Base-by-base conservation (phyloP, 2,888 invertebrate genomes). In the Tenodera sinensis region DNA sequence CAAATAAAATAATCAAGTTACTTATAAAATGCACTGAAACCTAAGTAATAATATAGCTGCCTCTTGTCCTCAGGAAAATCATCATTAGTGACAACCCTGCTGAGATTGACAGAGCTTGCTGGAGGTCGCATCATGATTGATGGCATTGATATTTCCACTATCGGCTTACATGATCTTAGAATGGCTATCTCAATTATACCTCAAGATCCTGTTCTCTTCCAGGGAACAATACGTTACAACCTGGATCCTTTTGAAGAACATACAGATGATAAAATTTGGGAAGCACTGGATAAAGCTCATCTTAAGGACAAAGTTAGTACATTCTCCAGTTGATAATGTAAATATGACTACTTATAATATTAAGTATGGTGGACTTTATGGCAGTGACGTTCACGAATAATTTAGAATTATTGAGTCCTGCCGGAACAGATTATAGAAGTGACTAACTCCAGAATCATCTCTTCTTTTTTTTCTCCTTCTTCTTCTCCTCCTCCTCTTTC, bases 201-300 rank as follows among this genome's bases (percentile, higher is more conserved):
- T 0, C 93, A 93, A 90, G 92, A 93, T 88, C 92, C 93, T 84
- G 92, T 92, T 34, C 91, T 92, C 25, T 93, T 93, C 90, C 91
- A 92, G 90, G 93, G 92, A 83, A 92, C 92, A 27, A 90, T 90
- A 28, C 85, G 93, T 81, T 92, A 92, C 89, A 93, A 93, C 90
- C 89, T 93, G 83, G 93, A 93, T 90, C 93, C 93, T 4, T 92
- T 92, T 90, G 91, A 91, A 42, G 91, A 91, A 54, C 90, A 92
- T 87, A 89, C 88, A 3, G 92, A 93, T 88, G 91, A 91, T 34
- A 91, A 91, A 30, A 90, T 93, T 14, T 92, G 92, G 92, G 90
- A 90, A 47, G 92, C 92, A n/a, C 90, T 92, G n/a, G 92, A 92
- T 88, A 91, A 92, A 85, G 91, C 92, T 20, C 91, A 92, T 87